Percentiles rank a stretch among this genome's conserved stretches.
Conservation (phyloP, 2,113 vertebrate genomes). For the Sinocyclocheilus grahami region DNA sequence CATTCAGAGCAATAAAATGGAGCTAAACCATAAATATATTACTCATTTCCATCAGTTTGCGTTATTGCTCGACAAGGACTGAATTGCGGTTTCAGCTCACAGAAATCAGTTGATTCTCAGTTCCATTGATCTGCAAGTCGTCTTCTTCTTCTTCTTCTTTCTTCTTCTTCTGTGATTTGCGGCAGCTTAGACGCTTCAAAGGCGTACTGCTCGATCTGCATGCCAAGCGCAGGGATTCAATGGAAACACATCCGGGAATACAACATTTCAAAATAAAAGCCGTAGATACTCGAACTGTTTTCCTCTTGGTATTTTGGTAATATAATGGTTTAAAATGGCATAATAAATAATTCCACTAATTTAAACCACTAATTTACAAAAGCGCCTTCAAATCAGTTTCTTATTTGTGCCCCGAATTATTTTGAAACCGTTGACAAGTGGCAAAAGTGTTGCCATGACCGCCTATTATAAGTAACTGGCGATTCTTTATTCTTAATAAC, state of each 20-base stretch:
- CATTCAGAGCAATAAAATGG: background rate
- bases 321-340: background rate
- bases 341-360: background rate
- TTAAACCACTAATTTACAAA: background rate
- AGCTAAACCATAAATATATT: background rate
- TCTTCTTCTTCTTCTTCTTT: too few species aligned
- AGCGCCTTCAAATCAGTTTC: background rate
- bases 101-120: background rate
- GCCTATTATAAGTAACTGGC: background rate
- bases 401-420: background rate
- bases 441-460: background rate
- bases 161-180: too few species aligned
- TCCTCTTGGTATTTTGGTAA: background rate
- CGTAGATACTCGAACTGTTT: background rate
- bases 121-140: background rate
- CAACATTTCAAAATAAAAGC: constrained; percentile 16
- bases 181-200: too few species aligned
- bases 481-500: background rate
- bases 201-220: too few species aligned
- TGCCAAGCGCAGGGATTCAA: background rate
- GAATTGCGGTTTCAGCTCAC: background rate
- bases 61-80: background rate
- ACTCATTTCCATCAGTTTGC: background rate
- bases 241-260: background rate
- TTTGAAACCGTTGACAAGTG: background rate